Percentiles rank a stretch among this genome's conserved stretches.
phyloP scores from a whole-genome alignment of 2,113 vertebrate genomes.

The Chlorocebus sabaeus region DNA sequence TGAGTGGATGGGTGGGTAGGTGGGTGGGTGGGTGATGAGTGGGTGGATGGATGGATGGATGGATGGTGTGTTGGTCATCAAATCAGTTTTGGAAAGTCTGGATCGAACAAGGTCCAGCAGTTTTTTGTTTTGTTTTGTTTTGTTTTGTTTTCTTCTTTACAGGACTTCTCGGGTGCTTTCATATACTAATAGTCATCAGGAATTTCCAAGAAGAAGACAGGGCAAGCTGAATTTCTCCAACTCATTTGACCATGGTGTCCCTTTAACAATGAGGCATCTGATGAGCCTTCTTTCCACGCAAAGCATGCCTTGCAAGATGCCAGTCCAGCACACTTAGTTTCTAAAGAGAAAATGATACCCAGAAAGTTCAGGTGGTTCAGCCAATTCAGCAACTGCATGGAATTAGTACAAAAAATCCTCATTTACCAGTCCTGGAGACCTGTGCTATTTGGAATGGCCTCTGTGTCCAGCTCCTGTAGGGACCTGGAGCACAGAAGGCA shows the following conservation, averaged over 20 bases:
- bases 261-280: background rate
- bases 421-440: background rate
- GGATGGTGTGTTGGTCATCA: background rate
- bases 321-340: background rate
- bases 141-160: background rate
- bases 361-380: background rate
- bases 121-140: background rate
- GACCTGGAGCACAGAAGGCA: background rate
- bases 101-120: background rate
- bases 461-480: background rate
- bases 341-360: background rate
- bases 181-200: background rate
- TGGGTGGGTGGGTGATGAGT: background rate
- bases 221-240: background rate
- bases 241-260: background rate
- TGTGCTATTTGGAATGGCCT: background rate
- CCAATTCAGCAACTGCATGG: background rate
- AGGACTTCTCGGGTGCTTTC: background rate
- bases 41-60: too few species aligned
- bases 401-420: background rate
- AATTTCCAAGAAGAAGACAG: background rate
- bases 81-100: background rate
- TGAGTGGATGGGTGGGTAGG: too few species aligned
- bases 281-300: background rate
- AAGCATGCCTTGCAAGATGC: background rate